Base-by-base conservation (phyloP, 1,140 invertebrate species). In the Plodia interpunctella region DNA sequence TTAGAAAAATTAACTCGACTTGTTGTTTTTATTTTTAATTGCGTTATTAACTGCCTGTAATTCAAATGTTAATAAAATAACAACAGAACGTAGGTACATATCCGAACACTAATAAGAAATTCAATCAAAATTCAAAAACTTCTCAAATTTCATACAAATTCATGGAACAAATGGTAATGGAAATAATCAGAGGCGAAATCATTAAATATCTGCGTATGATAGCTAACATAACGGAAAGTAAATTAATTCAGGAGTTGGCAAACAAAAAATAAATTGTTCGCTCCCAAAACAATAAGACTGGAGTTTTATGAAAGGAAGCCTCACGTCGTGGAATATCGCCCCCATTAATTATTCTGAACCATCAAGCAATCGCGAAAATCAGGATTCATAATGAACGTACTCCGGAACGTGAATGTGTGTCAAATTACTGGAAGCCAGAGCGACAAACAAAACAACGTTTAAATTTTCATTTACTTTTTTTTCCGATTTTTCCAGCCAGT, bases 311-410 rank as follows among this genome's bases (percentile, higher is more conserved):
- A 78, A 79, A 81, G 78, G 80, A 85, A 83, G 74, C 80, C 82
- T 77, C 80, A 78, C 75, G 68, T 54, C 53, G 59, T 44, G 38
- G 38, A 70, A 78, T 71, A 69, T 71, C 66, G 65, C 66, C 50
- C 19, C 57, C 78, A 82, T 83, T 85, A 85, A 85, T 85, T 85
- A 83, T 82, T 74, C 74, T 70, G 69, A 76, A 68, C 70, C 77
- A 80, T 80, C 77, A 72, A 70, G 57, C 60, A 55, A 60, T 63
- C 58, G 67, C 53, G 67, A 62, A 61, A 63, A 65, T 67, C 68
- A 59, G 54, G 50, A 52, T 56, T 64, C 57, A 60, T 66, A 64
- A 70, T 44, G 38, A 44, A 44, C 38, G 13, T 44, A 44, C 38
- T 44, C 15, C 38, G 2, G 10, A 44, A 44, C 38, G 38, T 10